Evolutionary conservation across 2,113 vertebrate species (phyloP).

Genomic region (Xenopus laevis): DNA sequence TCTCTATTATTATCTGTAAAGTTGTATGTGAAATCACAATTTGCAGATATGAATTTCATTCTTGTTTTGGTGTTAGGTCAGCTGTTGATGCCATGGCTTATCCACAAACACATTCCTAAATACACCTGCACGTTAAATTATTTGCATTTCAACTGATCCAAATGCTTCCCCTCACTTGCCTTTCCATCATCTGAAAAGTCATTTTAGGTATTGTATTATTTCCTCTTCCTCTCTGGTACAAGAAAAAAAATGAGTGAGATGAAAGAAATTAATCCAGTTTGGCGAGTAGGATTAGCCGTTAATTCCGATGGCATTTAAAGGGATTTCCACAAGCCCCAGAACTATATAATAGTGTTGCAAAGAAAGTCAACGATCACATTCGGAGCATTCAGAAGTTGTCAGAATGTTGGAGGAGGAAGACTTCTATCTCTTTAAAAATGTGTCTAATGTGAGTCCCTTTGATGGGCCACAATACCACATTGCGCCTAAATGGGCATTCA

Average conservation of each 20-base stretch:
- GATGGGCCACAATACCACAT: conserved; percentile 80
- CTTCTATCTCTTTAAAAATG: conserved; percentile 74
- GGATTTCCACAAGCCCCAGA: conserved; percentile 7
- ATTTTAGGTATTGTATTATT: neutral
- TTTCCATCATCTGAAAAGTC: too few species aligned
- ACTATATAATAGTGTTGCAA: conserved; percentile 43
- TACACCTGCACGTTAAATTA: too few species aligned
- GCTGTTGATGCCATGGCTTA: too few species aligned
- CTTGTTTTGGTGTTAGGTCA: too few species aligned
- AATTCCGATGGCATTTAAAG: conserved; percentile 38
- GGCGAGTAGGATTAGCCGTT: conserved; percentile 29
- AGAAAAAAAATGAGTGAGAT: neutral
- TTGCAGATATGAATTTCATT: too few species aligned
- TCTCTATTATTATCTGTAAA: too few species aligned
- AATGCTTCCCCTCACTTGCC: too few species aligned
- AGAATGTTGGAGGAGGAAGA: conserved; percentile 67
- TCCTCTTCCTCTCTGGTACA: too few species aligned
- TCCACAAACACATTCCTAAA: too few species aligned
- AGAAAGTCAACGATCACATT: neutral
- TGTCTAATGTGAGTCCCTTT: conserved; percentile 65
- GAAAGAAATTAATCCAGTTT: conserved; percentile 9
- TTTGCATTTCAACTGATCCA: too few species aligned
- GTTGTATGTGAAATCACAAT: too few species aligned
- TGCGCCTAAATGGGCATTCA: conserved; percentile 74
- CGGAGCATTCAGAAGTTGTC: neutral